A percentile compares a stretch with the other conserved stretches of the same genome.
Evolutionary conservation across 2,888 invertebrate species (phyloP).

Genomic region (Sylvicola cinctus): DNA sequence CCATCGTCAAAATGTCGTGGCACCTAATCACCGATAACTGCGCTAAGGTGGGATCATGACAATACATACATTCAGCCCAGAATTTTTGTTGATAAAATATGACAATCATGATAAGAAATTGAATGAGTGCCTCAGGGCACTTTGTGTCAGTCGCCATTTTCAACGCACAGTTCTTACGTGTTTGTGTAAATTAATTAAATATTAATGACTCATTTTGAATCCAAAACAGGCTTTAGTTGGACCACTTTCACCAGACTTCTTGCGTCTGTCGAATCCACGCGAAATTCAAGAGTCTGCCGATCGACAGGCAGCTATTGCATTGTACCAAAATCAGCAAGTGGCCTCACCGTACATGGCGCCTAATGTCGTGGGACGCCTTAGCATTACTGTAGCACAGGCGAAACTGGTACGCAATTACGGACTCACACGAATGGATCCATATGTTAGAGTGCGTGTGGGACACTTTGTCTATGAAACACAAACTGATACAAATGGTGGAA

Average conservation of each 20-base stretch:
- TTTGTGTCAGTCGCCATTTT: too few species aligned
- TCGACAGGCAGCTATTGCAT: constrained; percentile 15
- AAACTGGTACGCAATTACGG: constrained; percentile 90
- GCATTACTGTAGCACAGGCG: constrained; percentile 75
- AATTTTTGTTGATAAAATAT: too few species aligned
- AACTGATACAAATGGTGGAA: constrained; percentile 84
- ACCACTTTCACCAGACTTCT: constrained; percentile 15
- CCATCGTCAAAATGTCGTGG: too few species aligned
- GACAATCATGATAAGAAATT: too few species aligned
- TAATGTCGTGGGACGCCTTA: constrained; percentile 40
- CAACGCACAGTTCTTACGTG: too few species aligned
- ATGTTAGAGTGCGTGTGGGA: constrained; percentile 78
- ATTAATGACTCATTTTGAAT: too few species aligned
- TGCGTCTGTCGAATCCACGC: constrained; percentile 13
- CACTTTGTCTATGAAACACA: constrained; percentile 92
- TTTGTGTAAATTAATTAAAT: too few species aligned
- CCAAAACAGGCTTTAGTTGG: constrained; percentile 16
- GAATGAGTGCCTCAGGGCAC: too few species aligned
- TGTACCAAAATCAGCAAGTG: constrained; percentile 15
- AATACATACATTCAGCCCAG: too few species aligned
- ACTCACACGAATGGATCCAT: constrained; percentile 89
- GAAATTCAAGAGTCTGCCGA: constrained; percentile 15
- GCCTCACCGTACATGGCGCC: constrained; percentile 6
- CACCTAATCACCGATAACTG: too few species aligned
- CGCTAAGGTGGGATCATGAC: too few species aligned